Conservation (phyloP, 2,797 vertebrate genomes). For the Micromesistius poutassou region DNA sequence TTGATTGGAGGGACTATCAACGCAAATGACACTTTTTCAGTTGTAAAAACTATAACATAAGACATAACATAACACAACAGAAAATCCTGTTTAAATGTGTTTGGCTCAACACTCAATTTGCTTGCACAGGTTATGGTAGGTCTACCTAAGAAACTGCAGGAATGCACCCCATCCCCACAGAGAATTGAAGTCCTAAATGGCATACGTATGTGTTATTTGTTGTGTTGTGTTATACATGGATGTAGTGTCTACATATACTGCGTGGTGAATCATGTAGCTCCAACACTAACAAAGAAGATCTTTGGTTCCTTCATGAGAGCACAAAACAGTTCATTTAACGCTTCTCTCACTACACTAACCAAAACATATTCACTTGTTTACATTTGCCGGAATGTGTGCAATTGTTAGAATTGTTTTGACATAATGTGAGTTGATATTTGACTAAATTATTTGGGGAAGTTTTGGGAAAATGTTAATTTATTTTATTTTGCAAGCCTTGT, state of each 20-base stretch:
- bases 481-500: conserved; percentile 8
- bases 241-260: background rate
- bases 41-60: background rate
- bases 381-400: background rate
- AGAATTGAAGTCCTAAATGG: no score
- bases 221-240: background rate
- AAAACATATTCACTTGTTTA: background rate
- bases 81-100: background rate
- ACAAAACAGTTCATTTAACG: background rate
- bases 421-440: conserved; percentile 3
- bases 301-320: background rate
- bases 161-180: no score
- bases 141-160: no score
- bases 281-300: no score
- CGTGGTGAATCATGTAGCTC: no score
- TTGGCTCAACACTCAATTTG: background rate
- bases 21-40: background rate
- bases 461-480: background rate
- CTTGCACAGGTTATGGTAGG: background rate
- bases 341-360: background rate
- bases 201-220: background rate
- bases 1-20: background rate
- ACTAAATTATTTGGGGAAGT: background rate
- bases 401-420: background rate
- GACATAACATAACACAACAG: background rate